These are phyloP conservation scores for Charanyca ferruginea DNA, from an alignment of 2,888 invertebrate species.

Conservation along the genomic window DNA sequence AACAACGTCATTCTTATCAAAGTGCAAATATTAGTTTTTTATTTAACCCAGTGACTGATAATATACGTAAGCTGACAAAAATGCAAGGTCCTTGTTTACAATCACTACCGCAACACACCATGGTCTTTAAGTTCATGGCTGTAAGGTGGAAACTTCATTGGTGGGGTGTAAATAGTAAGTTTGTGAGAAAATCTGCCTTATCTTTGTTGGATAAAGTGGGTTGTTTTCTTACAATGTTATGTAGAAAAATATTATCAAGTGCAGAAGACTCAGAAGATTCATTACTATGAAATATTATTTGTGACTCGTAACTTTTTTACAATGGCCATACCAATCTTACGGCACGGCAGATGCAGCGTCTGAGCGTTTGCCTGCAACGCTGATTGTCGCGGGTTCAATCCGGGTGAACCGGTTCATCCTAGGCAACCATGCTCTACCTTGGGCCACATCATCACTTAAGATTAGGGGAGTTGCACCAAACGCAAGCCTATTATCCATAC, in stretches of 20 bases:
- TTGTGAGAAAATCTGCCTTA: constrained; percentile 46
- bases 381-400: too few relatives aligned
- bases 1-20: constrained; percentile 46
- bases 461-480: too few relatives aligned
- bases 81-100: constrained; percentile 58
- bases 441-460: too few relatives aligned
- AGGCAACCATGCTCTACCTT: too few relatives aligned
- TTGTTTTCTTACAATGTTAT: constrained; percentile 44
- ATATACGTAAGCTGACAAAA: constrained; percentile 59
- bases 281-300: not conserved
- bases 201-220: constrained; percentile 51
- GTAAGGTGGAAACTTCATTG: constrained; percentile 26
- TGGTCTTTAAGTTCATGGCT: fast-evolving
- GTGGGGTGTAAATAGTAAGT: not conserved
- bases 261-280: constrained; percentile 1
- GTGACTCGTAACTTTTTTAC: too few relatives aligned
- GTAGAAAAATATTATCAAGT: not conserved
- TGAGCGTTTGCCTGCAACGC: too few relatives aligned
- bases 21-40: constrained; percentile 60
- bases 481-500: too few relatives aligned
- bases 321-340: too few relatives aligned
- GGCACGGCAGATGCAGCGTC: too few relatives aligned
- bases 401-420: too few relatives aligned
- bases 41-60: constrained; percentile 64
- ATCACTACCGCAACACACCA: not conserved